Evolutionary conservation across 2,797 vertebrate species (phyloP).

Genomic region (Echeneis naucrates): DNA sequence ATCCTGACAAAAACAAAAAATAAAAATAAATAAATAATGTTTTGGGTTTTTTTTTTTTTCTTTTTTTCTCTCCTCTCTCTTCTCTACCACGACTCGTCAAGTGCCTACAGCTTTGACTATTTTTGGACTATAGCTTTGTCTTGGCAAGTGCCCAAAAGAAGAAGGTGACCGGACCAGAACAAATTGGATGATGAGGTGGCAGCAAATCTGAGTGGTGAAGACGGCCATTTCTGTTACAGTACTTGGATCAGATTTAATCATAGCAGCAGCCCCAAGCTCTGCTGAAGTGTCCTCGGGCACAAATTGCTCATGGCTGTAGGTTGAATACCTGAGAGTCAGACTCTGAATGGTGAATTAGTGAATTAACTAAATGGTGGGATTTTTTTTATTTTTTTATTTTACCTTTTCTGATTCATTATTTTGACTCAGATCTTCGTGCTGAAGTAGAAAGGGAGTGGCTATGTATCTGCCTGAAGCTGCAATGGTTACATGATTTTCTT

Average conservation of each 20-base stretch:
- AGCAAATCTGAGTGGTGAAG: conserved; percentile 35
- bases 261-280: no score
- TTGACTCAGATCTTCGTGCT: no score
- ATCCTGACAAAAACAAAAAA: conserved; percentile 54
- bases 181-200: conserved; percentile 51
- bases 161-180: conserved; percentile 56
- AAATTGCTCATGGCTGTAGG: no score
- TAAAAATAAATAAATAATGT: conserved; percentile 63
- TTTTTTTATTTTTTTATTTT: no score
- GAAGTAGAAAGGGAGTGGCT: neutral
- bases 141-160: conserved; percentile 68
- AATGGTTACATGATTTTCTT: neutral
- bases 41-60: conserved; percentile 28
- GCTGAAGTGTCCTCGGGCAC: no score
- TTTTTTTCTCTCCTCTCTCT: no score
- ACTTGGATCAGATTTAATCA: conserved; percentile 41
- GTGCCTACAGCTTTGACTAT: conserved; percentile 62
- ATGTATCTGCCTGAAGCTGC: neutral
- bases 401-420: no score
- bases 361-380: no score
- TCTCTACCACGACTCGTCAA: conserved; percentile 37
- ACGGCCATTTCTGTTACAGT: conserved; percentile 16
- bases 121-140: conserved; percentile 67
- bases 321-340: no score
- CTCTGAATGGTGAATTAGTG: no score